Percentiles rank a stretch among this genome's conserved stretches.
Conservation (phyloP, 2,113 vertebrate species). For the Quiscalus mexicanus region DNA sequence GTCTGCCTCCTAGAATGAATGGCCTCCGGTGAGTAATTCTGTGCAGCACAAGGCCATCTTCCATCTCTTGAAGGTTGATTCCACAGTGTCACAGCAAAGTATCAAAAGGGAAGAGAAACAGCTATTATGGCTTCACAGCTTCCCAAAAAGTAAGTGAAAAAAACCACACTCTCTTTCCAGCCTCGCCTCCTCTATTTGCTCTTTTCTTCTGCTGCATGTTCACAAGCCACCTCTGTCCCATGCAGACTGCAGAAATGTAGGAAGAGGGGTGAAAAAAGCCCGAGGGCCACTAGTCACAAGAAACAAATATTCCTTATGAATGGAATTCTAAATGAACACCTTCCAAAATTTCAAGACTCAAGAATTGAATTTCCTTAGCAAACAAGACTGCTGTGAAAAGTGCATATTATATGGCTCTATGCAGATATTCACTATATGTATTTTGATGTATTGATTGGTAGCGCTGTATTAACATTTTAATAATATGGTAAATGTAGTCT, state of each 20-base stretch:
- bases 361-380: not conserved
- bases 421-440: too few relatives aligned
- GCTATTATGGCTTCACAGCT: not conserved
- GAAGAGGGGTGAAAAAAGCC: not conserved
- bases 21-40: not conserved
- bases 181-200: not conserved
- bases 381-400: not conserved
- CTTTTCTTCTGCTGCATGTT: not conserved
- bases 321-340: not conserved
- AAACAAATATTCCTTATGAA: not conserved
- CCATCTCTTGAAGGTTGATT: not conserved
- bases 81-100: not conserved
- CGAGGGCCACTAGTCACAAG: not conserved
- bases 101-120: not conserved
- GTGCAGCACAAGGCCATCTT: not conserved
- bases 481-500: too few relatives aligned
- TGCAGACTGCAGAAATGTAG: rapidly evolving
- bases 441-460: too few relatives aligned
- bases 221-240: not conserved
- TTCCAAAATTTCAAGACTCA: not conserved
- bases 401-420: too few relatives aligned
- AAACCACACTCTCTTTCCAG: not conserved
- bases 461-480: too few relatives aligned
- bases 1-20: not conserved
- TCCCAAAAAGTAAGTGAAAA: not conserved